Evolutionary conservation across 2,113 vertebrate genomes (phyloP).

Genomic region (Xiphorhynchus elegans): DNA sequence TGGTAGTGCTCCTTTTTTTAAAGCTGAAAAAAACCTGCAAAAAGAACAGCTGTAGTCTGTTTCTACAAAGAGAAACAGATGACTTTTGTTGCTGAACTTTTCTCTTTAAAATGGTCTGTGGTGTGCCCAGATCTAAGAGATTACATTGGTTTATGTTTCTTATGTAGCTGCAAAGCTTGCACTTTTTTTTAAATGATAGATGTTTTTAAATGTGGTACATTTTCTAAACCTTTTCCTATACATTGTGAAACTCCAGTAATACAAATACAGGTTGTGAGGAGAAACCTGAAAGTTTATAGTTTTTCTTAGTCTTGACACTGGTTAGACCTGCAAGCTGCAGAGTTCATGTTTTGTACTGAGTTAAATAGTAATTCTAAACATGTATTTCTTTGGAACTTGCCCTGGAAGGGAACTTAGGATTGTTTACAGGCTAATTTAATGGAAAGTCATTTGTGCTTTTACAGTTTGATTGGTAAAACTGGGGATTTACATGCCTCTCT

Average conservation of each 20-base stretch:
- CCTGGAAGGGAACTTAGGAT: neutral
- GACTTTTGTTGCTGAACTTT: slow-evolving; percentile 35
- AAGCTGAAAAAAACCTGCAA: neutral
- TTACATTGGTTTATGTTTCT: slow-evolving; percentile 40
- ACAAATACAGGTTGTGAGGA: neutral
- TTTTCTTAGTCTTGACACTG: neutral
- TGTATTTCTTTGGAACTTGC: neutral
- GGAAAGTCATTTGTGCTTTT: slow-evolving; percentile 2
- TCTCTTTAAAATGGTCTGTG: slow-evolving; percentile 11
- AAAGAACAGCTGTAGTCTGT: slow-evolving; percentile 48
- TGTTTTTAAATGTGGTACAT: neutral
- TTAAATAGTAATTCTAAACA: neutral
- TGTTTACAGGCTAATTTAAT: slow-evolving; percentile 1
- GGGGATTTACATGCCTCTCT: neutral
- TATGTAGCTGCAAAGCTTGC: neutral
- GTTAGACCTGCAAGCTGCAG: neutral
- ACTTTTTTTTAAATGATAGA: neutral
- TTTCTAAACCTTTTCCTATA: neutral
- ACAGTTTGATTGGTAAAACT: neutral
- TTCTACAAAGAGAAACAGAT: slow-evolving; percentile 56
- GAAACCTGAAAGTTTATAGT: neutral
- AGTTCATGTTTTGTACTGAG: neutral
- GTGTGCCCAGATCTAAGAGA: slow-evolving; percentile 49
- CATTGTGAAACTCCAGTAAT: neutral
- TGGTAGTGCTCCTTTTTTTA: neutral